Base-by-base conservation (phyloP, 1,140 invertebrate genomes). In the Drosophila sp. region DNA sequence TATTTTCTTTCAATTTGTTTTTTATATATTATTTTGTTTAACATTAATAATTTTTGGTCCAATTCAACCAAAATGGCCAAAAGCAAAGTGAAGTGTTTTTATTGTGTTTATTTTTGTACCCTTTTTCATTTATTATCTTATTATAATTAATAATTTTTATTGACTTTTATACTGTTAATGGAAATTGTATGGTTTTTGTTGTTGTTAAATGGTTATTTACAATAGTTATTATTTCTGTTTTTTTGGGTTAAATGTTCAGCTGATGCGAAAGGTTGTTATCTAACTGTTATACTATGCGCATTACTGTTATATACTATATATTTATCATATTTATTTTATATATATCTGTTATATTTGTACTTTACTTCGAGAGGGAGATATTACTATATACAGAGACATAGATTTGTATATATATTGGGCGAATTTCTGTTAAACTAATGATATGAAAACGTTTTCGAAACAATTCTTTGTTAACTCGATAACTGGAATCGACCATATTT, bases 41-140 rank as follows among this genome's bases (percentile, higher is more conserved):
- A 35, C 6, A 35, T 35, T 38, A 8, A 38, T 11, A 11, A 3
- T 38, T 38, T 38, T 38, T 3, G 35, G 35, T 17, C 35, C 35
- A 10, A 38, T 4, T 38, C 3, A 3, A 10, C 11, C 11, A 10
- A 38, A 38, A 11, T 38, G 35, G 35, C 35, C 44, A 50, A 50
- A 50, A 50, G 44, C 27, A 8, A 27, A 27, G 6, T 50, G 23
- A 10, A 47, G 17, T 23, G 17, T 47, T 17, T 50, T 8, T 50
- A 25, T 50, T 50, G 33, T 63, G 29, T 38, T 2, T 23, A 32
- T 47, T 25, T 7, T 7, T 8, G 44, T 47, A 64, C 44, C 10
- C 58, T 56, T 41, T 29, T 61, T 29, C 57, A 50, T n/a, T 63
- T 40, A 60, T 10, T 54, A 30, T 62, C 8, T 41, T 47, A 47